Percentiles rank a stretch among this genome's conserved stretches.
Evolutionary conservation across 2,888 invertebrate species (phyloP).

Genomic region (Tethea ocularis): DNA sequence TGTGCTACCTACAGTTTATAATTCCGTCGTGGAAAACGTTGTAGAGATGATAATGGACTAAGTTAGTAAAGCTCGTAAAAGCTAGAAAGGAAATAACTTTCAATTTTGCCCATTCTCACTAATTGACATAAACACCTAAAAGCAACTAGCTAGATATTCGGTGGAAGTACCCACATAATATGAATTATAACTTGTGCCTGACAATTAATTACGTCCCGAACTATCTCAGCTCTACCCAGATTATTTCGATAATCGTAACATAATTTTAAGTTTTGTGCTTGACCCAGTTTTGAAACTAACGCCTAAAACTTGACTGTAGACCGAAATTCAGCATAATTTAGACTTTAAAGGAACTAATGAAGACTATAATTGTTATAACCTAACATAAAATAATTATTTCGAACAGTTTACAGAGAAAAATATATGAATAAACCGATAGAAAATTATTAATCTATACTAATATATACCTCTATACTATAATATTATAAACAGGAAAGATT

Average conservation of each 20-base stretch:
- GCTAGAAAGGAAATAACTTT: conserved; percentile 11
- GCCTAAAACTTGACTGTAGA: not conserved
- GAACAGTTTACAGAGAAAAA: too few species aligned
- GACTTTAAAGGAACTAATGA: not conserved
- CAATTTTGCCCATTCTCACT: too few species aligned
- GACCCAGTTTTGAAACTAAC: not conserved
- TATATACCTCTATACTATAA: too few species aligned
- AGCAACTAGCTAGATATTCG: not conserved
- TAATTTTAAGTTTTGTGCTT: not conserved
- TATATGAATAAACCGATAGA: too few species aligned
- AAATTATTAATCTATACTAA: too few species aligned
- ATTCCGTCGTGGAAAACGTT: too few species aligned
- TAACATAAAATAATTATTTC: too few species aligned
- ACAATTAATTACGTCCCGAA: not conserved
- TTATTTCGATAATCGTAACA: not conserved
- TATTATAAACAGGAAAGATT: too few species aligned
- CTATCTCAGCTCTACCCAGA: not conserved
- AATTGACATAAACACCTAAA: too few species aligned
- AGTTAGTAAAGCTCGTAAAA: conserved; percentile 33
- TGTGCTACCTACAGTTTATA: too few species aligned
- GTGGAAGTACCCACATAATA: not conserved
- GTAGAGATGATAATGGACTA: conserved; percentile 15
- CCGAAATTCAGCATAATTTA: not conserved
- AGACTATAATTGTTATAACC: not conserved
- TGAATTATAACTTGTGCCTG: conserved; percentile 12